Percentiles rank a stretch among this genome's conserved stretches.
phyloP scores from a whole-genome alignment of 2,113 vertebrate genomes.

The Balaenoptera acutorostrata region DNA sequence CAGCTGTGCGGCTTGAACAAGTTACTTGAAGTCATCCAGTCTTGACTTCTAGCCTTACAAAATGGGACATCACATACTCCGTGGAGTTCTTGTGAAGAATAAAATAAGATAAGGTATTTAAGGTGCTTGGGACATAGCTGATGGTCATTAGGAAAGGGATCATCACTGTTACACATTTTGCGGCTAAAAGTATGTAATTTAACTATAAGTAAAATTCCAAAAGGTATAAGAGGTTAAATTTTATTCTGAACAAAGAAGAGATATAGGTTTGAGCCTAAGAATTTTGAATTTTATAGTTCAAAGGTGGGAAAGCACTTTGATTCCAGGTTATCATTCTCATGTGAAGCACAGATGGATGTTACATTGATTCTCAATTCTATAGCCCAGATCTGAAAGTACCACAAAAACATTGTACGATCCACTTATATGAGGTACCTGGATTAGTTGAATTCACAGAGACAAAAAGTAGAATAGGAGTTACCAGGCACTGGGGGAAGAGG shows the following conservation, averaged over 20 bases:
- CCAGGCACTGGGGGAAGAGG: not conserved
- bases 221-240: not conserved
- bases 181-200: not conserved
- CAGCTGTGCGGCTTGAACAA: not conserved
- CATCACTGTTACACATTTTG: not conserved
- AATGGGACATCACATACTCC: not conserved
- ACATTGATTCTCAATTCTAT: not conserved
- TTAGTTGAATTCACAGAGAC: not conserved
- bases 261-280: not conserved
- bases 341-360: not conserved
- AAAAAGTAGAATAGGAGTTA: not conserved
- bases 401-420: not conserved
- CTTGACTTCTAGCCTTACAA: not conserved
- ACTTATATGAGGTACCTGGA: not conserved
- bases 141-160: not conserved
- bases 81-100: not conserved
- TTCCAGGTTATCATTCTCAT: not conserved
- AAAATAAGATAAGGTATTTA: not conserved
- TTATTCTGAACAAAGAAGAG: not conserved
- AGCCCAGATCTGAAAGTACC: not conserved
- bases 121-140: not conserved
- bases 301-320: not conserved
- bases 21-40: not conserved
- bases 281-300: not conserved
- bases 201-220: not conserved